Evolutionary conservation across 2,888 invertebrate species (phyloP).

Genomic region (Chironomus riparius): DNA sequence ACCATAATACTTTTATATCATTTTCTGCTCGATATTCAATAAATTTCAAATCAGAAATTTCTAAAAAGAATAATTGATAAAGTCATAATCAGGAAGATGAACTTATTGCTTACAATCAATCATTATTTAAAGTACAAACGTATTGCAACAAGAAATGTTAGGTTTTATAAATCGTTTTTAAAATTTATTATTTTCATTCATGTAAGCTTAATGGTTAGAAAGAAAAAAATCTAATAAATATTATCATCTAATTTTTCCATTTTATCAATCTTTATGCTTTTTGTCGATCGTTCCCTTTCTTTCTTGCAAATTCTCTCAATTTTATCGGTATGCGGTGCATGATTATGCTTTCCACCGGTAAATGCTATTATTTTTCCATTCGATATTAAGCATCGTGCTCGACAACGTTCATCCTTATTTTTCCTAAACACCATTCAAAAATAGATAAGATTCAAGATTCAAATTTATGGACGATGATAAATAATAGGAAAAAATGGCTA

Average conservation of each 20-base stretch:
- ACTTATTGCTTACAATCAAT: too few relatives aligned
- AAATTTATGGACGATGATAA: not conserved
- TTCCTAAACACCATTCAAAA: not conserved
- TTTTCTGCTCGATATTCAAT: not conserved
- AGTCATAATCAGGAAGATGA: too few relatives aligned
- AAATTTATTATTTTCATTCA: too few relatives aligned
- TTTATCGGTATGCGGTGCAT: conserved; percentile 30
- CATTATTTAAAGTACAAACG: too few relatives aligned
- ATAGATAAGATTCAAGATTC: not conserved
- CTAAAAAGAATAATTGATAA: conserved; percentile 27
- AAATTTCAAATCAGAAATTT: conserved; percentile 10
- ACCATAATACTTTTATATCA: not conserved
- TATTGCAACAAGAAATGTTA: too few relatives aligned
- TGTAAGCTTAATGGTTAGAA: conserved; percentile 29
- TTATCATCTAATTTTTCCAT: conserved; percentile 24
- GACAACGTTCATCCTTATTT: conserved; percentile 36
- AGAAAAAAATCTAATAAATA: conserved; percentile 31
- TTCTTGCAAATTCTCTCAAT: conserved; percentile 22
- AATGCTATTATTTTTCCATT: conserved; percentile 39
- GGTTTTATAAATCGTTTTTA: too few relatives aligned
- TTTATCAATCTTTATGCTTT: not conserved
- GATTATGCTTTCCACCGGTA: conserved; percentile 35
- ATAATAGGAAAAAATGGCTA: conserved; percentile 30
- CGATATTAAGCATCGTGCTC: conserved; percentile 41
- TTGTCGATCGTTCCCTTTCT: not conserved